Base-by-base conservation (phyloP, 1,140 invertebrate species). In the Halesus radiatus region DNA sequence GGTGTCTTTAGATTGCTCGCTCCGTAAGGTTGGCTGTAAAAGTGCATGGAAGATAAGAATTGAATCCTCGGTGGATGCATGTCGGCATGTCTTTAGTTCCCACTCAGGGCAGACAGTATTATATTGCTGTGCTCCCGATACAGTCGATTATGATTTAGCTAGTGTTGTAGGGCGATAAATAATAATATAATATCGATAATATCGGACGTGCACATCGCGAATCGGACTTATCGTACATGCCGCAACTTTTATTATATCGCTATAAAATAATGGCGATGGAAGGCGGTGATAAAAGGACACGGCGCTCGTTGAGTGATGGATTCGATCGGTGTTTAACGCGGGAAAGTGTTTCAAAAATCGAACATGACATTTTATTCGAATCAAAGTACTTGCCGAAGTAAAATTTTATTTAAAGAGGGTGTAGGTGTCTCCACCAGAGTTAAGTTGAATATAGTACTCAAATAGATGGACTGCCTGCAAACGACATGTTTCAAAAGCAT, bases 61-160 rank as follows among this genome's bases (percentile, higher is more conserved):
- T 66, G 62, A 26, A 7, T 29, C 22, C 26, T 66, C 16, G 37
- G 37, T 45, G 37, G 2, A 29, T 45, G 62, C 32, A 50, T 52
- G 66, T 10, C 66, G 66, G 37, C 66, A 23, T 70, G 66, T 70
- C 22, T 32, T 32, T 20, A 50, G 66, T 50, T 70, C 66, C 66
- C 66, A 70, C 66, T 70, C 66, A 50, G 18, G 26, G 37, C 66
- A 16, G 66, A 70, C 66, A 50, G 37, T 50, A 70, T n/a, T n/a
- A 50, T 62, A 45, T 77, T 26, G 18, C 75, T 62, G 29, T 18
- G 75, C 60, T 66, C 45, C 56, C 56, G 56, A 37, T 76, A 45
- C 54, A 53, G 37, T 45, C 72, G 79, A 76, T 77, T 81, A 81
- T 78, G 80, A 81, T 76, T 81, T 70, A 78, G 75, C 64, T 81